Evolutionary conservation across 1,140 invertebrate species (phyloP).

Genomic region (Holotrichia oblita): DNA sequence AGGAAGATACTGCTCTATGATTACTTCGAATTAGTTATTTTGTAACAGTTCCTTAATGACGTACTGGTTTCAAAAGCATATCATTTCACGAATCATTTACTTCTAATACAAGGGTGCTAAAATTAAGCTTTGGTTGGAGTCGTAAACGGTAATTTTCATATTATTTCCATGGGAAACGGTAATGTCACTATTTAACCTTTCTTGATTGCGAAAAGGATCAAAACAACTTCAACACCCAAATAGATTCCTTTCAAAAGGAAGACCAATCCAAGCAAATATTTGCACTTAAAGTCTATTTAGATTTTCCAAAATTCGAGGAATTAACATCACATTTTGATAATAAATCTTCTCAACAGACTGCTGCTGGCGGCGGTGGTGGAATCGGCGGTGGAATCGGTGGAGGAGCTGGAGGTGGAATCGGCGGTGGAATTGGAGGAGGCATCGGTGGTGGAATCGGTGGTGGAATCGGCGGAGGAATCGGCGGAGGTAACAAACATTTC

Average conservation of each 20-base stretch:
- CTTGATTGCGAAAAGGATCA: no score
- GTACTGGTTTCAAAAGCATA: not conserved
- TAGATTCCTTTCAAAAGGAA: not conserved
- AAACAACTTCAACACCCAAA: not conserved
- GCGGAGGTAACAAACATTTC: no score
- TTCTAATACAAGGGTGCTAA: not conserved
- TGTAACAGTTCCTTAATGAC: not conserved
- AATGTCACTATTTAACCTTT: no score
- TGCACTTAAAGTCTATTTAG: no score
- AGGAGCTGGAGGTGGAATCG: not conserved
- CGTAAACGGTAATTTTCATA: no score
- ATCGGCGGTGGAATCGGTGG: not conserved
- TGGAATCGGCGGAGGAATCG: not conserved
- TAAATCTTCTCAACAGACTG: not conserved
- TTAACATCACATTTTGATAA: not conserved
- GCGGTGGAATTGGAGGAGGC: not conserved
- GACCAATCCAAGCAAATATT: no score
- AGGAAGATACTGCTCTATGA: not conserved
- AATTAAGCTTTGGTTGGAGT: no score
- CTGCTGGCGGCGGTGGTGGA: conserved; percentile 7
- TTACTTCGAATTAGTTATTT: not conserved
- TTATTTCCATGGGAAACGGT: no score
- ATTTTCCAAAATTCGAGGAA: no score
- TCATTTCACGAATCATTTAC: not conserved
- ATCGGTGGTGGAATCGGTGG: conserved; percentile 30